These are phyloP conservation scores for Cottoperca gobio DNA, from an alignment of 2,797 vertebrate genomes.

Conservation along the genomic window DNA sequence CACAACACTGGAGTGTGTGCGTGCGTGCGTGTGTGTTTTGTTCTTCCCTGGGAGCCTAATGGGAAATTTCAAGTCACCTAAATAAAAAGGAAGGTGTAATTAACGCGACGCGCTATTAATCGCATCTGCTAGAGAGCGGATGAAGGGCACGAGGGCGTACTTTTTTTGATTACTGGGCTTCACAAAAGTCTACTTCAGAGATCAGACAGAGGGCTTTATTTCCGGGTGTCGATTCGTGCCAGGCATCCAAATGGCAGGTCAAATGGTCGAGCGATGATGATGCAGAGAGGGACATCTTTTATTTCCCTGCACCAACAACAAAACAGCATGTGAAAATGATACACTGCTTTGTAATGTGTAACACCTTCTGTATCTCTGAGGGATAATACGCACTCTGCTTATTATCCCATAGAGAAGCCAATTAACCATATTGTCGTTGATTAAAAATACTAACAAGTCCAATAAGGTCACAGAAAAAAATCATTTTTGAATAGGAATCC, in stretches of 20 bases:
- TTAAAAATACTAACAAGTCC: neutral
- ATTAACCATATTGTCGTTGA: neutral
- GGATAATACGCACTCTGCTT: neutral
- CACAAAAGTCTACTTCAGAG: slow-evolving; percentile 55
- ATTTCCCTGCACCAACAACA: slow-evolving; percentile 4
- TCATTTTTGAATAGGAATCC: neutral
- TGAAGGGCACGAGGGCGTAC: slow-evolving; percentile 71
- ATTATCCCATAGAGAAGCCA: neutral
- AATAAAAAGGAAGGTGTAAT: slow-evolving; percentile 83
- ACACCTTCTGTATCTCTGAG: neutral
- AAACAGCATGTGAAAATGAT: neutral
- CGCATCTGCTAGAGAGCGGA: slow-evolving; percentile 73
- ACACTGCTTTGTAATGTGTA: neutral
- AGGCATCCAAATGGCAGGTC: slow-evolving; percentile 61
- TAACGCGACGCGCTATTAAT: slow-evolving; percentile 81
- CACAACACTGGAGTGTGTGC: slow-evolving; percentile 28
- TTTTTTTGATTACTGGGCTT: slow-evolving; percentile 54
- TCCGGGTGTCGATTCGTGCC: slow-evolving; percentile 46
- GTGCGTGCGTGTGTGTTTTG: neutral
- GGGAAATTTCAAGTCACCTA: slow-evolving; percentile 81
- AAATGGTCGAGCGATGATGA: slow-evolving; percentile 37
- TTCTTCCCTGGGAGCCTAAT: slow-evolving; percentile 60
- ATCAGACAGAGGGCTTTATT: slow-evolving; percentile 52
- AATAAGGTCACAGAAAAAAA: neutral
- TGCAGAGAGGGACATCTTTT: slow-evolving; percentile 19